Evolutionary conservation across 2,113 vertebrate genomes (phyloP), one percentile per base, ranked within the genome.

Genomic region (Xyrauchen texanus): DNA sequence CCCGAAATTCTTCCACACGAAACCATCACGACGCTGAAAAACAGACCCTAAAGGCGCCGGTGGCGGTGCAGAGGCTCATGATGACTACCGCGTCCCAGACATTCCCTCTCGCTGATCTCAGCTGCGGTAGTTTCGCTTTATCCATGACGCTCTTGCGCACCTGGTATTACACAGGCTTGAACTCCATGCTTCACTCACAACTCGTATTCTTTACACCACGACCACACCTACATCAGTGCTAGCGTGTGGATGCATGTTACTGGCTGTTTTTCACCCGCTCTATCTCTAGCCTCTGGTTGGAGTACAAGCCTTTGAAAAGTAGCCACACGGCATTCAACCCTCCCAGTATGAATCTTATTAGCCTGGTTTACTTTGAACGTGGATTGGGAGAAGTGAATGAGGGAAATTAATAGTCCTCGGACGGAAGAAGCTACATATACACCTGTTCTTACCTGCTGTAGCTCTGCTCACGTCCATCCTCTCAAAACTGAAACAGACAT

Each of bases 1-100:
- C 82, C 44, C 62, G 81, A 60, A 81, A 66, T 68, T 67, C 78
- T 66, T 83, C 46, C 86, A 86, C 80, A 84, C 81, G 85, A 82
- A 81, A 60, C 83, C 85, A 86, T 79, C 83, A 66, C 47, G 78
- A 66, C 79, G 77, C 80, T 44, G 71, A 68, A 76, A 60, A 66
- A 10, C 67, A 74, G 61, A 62, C 62, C 21, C 57, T 13, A 67
- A 78, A 76, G 81, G 78, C 85, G 85, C 81, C 74, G 61, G 79
- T 61, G 15, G 62, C 64, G 81, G 85, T 68, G 81, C 83, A 82
- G 81, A 89, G 85, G 85, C 90, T 85, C 90, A 86, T 86, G 51
- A n/a, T 53, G 74, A 77, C 55, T 77, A 60, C 52, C 61, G 77
- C 72, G 76, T 79, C 76, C 49, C 52, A 55, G 76, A 79, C 87